Evolutionary conservation across 1,140 invertebrate species (phyloP).

Genomic region (Bombus superbus): DNA sequence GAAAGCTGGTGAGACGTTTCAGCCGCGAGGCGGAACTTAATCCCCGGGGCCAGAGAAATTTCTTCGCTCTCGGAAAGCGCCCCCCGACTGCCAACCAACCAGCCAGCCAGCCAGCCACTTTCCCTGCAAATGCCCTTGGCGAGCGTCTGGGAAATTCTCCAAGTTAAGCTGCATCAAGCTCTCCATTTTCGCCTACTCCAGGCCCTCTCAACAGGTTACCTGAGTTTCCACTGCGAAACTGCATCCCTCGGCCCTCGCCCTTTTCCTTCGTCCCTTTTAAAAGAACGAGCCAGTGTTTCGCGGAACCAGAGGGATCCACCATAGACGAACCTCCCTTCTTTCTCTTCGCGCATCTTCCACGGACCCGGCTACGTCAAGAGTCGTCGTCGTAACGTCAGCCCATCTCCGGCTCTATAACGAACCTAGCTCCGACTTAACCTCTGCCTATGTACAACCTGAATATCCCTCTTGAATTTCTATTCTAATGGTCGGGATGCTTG

Average conservation of each 20-base stretch:
- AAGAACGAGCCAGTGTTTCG: conserved; percentile 3
- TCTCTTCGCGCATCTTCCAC: neutral
- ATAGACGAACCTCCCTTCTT: neutral
- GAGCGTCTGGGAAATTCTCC: conserved; percentile 74
- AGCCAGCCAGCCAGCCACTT: conserved; percentile 60
- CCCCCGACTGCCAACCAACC: conserved; percentile 48
- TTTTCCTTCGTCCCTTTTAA: neutral
- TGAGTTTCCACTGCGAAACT: conserved; percentile 57
- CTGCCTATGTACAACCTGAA: neutral
- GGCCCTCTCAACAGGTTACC: conserved; percentile 75
- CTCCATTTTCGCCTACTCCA: conserved; percentile 68
- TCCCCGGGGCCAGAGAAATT: conserved; percentile 63
- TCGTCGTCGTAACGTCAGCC: neutral
- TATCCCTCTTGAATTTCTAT: neutral
- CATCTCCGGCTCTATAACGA: too few species aligned
- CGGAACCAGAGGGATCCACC: neutral
- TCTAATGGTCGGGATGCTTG: too few species aligned
- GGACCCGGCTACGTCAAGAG: neutral
- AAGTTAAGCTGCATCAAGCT: conserved; percentile 68
- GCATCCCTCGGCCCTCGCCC: conserved; percentile 22
- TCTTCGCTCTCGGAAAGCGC: conserved; percentile 12
- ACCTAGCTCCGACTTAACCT: too few species aligned
- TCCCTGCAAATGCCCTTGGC: conserved; percentile 65
- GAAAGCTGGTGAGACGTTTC: conserved; percentile 25
- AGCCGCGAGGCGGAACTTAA: conserved; percentile 14